Evolutionary conservation across 2,888 invertebrate species (phyloP), one percentile per base, ranked within the genome.

Genomic region (Lissocephala sabroskyi): DNA sequence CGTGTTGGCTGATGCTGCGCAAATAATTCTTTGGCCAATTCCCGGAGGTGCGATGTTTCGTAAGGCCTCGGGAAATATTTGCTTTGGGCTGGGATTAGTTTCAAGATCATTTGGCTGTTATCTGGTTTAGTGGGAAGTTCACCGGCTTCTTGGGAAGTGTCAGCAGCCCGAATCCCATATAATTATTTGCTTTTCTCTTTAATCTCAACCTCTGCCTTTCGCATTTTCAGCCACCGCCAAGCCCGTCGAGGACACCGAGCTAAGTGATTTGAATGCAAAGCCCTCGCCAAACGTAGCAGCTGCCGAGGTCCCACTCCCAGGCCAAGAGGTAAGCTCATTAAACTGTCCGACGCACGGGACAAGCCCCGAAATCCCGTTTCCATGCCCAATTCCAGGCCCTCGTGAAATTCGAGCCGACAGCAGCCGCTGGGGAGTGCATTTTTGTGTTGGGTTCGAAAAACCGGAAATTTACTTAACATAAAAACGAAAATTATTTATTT

Each of bases 401-500:
- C 52, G 41, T 50, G 71, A 67, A 62, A 68, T 57, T 42, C 37
- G 67, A 73, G 56, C 53, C 48, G 17, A n/a, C n/a, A n/a, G n/a
- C n/a, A n/a, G 42, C 19, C 23, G 29, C 11, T 41, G 52, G 48
- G 60, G 52, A 68, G 45, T 49, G n/a, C 7, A 1, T 16, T 16
- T 33, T 49, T 47, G 49, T 9, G 49, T 43, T 62, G 62, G 62
- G 52, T 67, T 68, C 64, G 1, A 18, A 18, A 23, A 68, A 71
- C 68, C 75, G 75, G 68, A 68, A 75, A 75, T 67, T 64, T 75
- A 55, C 52, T 35, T 35, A 35, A 23, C 23, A 23, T 23, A 23
- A 23, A 30, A 16, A 32, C 30, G 30, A 32, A 32, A 32, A 13
- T 32, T 56, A 60, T 71, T 54, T 67, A 75, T 71, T 67, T 68